Evolutionary conservation across 2,888 invertebrate genomes (phyloP).

Genomic region (Epinotia nisella): DNA sequence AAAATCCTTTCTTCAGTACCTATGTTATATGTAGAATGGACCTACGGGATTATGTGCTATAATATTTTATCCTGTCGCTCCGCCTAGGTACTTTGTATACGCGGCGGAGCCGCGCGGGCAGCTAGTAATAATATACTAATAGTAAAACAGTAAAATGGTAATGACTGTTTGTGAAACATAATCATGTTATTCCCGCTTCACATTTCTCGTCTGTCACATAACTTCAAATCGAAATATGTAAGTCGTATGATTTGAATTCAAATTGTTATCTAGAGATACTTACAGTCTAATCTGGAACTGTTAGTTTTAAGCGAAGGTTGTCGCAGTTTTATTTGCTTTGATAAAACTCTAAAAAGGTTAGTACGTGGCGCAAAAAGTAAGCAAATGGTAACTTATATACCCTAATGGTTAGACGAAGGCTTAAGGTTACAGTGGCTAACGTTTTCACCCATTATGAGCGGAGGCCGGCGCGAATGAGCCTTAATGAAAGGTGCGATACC

Average conservation of each 20-base stretch:
- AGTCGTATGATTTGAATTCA: not conserved
- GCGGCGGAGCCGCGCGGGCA: too few relatives aligned
- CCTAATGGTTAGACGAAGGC: slow-evolving; percentile 68
- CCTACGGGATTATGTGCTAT: too few relatives aligned
- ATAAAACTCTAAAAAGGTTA: slow-evolving; percentile 11
- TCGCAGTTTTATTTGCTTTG: not conserved
- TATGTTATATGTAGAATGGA: too few relatives aligned
- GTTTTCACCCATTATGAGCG: slow-evolving; percentile 73
- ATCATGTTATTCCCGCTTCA: not conserved
- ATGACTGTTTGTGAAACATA: not conserved
- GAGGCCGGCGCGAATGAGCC: slow-evolving; percentile 75
- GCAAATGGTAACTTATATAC: slow-evolving; percentile 48
- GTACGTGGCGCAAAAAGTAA: slow-evolving; percentile 13
- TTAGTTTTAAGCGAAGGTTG: not conserved
- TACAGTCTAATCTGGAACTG: not conserved
- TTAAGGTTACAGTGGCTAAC: slow-evolving; percentile 71
- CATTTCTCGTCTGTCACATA: not conserved
- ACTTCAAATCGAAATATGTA: too few relatives aligned
- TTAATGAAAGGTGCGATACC: slow-evolving; percentile 81
- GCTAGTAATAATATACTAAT: not conserved
- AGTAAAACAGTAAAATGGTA: not conserved
- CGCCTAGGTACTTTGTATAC: too few relatives aligned
- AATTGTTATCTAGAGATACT: not conserved
- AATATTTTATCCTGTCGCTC: too few relatives aligned
- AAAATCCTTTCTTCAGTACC: too few relatives aligned